Evolutionary conservation across 2,888 invertebrate species (phyloP), one percentile per base, ranked within the genome.

Genomic region (Parnassius glacialis): DNA sequence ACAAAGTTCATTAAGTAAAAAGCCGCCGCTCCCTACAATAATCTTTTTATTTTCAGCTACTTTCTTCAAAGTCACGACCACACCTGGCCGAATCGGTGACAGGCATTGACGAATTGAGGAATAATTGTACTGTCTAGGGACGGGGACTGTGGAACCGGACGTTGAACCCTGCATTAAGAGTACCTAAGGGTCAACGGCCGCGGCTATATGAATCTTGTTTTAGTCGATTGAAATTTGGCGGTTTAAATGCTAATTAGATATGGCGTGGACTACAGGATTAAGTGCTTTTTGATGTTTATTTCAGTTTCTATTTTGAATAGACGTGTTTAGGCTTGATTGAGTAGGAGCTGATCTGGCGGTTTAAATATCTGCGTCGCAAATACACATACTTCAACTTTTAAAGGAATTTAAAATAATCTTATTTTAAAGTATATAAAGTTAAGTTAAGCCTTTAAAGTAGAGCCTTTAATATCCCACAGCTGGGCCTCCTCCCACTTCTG

Each of bases 21-120:
- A 43, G 25, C 43, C 25, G 13, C 41, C 10, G 47, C 1, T 13
- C n/a, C 10, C 7, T 13, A 10, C 5, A 60, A 56, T 56, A 44
- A 50, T 42, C 51, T 43, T 58, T 62, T 58, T 54, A 62, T 62
- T 62, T 58, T 50, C 43, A 25, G 53, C n/a, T 25, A 16, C 16
- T 47, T 54, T 34, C 45, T 61, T 20, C 16, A 45, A 48, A 53
- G 42, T 12, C 47, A 10, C 56, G 25, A 34, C 34, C 16, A 16
- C 57, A 57, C 61, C 56, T 61, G 56, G 42, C 42, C 16, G 34
- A 25, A 57, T 20, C 42, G 43, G 13, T 42, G 52, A 61, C 61
- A 52, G 52, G 25, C 52, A 51, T 51, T 47, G 61, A 57, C 57
- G 42, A 42, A 41, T 42, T 61, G 61, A 61, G 42, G 43, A 61